Base-by-base conservation (phyloP, 2,888 invertebrate genomes). In the Campaea margaritaria region DNA sequence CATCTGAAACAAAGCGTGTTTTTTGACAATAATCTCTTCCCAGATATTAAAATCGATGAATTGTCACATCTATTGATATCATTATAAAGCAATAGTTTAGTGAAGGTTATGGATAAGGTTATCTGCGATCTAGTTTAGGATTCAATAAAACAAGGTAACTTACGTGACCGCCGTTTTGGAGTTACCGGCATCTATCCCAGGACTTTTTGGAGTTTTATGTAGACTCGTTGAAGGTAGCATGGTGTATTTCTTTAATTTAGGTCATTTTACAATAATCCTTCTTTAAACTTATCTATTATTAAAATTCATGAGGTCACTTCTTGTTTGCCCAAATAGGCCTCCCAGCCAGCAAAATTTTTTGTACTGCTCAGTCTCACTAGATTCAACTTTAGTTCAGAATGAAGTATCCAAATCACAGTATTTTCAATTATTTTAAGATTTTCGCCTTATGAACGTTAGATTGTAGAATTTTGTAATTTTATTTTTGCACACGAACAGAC, bases 1-100 rank as follows among this genome's bases (percentile, higher is more conserved):
- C 96, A 96, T 38, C 95, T 95, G 65, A 21, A 79, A 82, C 55
- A 55, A 13, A 47, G 16, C n/a, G 4, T 16, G 13, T n/a, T 38
- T n/a, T 3, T n/a, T 38, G 10, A 9, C 9, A 2, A 3, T 34
- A 31, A 10, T 31, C 31, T 31, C 31, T 31, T 31, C 9, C 31
- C 10, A 10, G 7, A 7, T 5, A 27, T 5, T 2, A 27, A 5
- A 27, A 7, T 27, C 1, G 9, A 31, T 31, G 1, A 31, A 31
- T 9, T 31, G 9, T 31, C 31, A 31, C 1, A 27, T 27, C 27
- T 27, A 31, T 31, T 31, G 31, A 31, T 10, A 31, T 7, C 31
- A 31, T 10, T 9, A 7, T 9, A 31, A 1, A 36, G n/a, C 36
- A 36, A n/a, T n/a, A 12, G 21, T 21, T 21, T 21, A n/a, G 11